Conservation (phyloP, 1,140 invertebrate species). For the Nebria ingens region DNA sequence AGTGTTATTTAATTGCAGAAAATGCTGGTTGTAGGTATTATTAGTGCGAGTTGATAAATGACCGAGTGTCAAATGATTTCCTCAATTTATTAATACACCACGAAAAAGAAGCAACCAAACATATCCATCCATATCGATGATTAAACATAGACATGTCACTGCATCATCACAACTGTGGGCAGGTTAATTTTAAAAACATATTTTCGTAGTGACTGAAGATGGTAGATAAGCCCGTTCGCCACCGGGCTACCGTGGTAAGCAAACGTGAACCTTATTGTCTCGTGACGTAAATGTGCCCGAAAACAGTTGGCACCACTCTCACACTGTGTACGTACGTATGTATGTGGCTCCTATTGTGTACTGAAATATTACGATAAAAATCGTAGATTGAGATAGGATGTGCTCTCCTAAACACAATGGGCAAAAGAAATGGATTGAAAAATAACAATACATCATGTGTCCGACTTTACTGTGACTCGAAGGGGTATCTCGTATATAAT, state of each 20-base stretch:
- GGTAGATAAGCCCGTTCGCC: constrained; percentile 5
- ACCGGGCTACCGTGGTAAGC: neutral
- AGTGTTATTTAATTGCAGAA: too few relatives aligned
- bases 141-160: constrained; percentile 10
- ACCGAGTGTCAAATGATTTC: too few relatives aligned
- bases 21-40: too few relatives aligned
- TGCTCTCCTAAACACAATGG: constrained; percentile 20
- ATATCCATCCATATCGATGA: constrained; percentile 3
- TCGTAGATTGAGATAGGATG: constrained; percentile 30
- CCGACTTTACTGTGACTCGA: constrained; percentile 14
- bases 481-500: too few relatives aligned
- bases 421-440: constrained; percentile 24
- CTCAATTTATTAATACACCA: too few relatives aligned
- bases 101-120: too few relatives aligned
- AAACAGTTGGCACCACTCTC: too few relatives aligned
- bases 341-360: constrained; percentile 29
- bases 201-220: constrained; percentile 14
- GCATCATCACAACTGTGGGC: constrained; percentile 16
- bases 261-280: neutral
- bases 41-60: too few relatives aligned
- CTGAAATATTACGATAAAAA: constrained; percentile 31
- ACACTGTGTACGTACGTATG: constrained; percentile 12
- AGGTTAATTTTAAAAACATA: constrained; percentile 34
- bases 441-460: constrained; percentile 24
- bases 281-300: neutral